Conservation (phyloP, 2,113 vertebrate species). For the Mystacornis crossleyi region DNA sequence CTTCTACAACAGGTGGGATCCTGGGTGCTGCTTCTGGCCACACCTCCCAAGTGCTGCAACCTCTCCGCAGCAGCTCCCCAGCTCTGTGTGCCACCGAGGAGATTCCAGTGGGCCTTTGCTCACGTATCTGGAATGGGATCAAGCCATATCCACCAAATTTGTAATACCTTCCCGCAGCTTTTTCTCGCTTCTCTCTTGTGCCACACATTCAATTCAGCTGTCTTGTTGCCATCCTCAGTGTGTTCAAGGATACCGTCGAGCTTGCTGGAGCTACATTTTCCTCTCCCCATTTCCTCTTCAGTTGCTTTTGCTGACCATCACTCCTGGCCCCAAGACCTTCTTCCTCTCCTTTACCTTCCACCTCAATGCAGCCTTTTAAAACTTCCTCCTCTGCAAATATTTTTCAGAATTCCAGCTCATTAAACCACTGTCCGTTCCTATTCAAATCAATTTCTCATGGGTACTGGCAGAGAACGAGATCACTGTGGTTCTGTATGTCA, state of each 20-base stretch:
- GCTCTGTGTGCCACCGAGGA: rapidly evolving
- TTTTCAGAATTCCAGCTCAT: not conserved
- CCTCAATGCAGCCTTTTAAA: not conserved
- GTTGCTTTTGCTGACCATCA: not conserved
- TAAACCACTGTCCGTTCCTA: not conserved
- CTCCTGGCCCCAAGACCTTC: not conserved
- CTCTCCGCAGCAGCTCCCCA: not conserved
- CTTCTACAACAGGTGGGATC: not conserved
- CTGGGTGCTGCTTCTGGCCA: rapidly evolving
- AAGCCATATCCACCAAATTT: not conserved
- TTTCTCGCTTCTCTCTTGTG: too few species aligned
- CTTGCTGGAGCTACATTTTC: not conserved
- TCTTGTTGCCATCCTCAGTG: not conserved
- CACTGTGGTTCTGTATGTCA: not conserved
- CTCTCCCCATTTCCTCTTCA: not conserved
- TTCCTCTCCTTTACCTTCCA: not conserved
- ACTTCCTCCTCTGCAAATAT: not conserved
- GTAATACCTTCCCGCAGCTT: not conserved
- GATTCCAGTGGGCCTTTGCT: not conserved
- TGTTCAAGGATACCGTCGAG: rapidly evolving
- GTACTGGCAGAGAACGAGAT: not conserved
- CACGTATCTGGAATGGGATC: rapidly evolving
- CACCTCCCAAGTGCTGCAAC: not conserved
- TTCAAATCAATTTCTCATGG: not conserved
- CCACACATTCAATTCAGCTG: not conserved